These are phyloP conservation scores for Aphrocallistes beatrix DNA, from an alignment of 37 sponge, comb jelly and placozoan genomes.

Conservation along the genomic window DNA sequence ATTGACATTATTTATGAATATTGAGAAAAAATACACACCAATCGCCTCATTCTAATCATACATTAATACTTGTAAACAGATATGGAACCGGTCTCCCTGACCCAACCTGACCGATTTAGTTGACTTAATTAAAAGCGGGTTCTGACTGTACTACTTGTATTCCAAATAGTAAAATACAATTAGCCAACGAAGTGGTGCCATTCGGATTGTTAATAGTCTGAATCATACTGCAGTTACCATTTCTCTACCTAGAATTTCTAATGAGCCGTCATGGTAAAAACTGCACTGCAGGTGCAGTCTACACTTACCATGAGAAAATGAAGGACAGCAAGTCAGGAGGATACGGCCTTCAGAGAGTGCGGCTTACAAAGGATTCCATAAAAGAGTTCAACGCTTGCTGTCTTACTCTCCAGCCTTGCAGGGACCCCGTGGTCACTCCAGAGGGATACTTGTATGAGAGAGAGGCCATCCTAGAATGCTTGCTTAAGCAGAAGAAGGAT, in stretches of 20 bases:
- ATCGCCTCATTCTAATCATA: too few relatives aligned
- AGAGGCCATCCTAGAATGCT: slow-evolving; percentile 75
- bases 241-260: not conserved
- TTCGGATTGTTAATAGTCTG: too few relatives aligned
- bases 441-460: slow-evolving; percentile 88
- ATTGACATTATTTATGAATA: too few relatives aligned
- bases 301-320: slow-evolving; percentile 82
- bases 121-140: too few relatives aligned
- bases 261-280: slow-evolving; percentile 89
- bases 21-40: too few relatives aligned
- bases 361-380: slow-evolving; percentile 7
- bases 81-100: too few relatives aligned
- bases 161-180: too few relatives aligned
- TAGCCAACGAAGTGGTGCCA: too few relatives aligned
- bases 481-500: slow-evolving; percentile 85
- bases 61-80: too few relatives aligned
- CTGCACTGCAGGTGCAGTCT: slow-evolving; percentile 78
- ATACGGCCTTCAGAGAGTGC: not conserved
- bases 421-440: slow-evolving; percentile 74
- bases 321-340: slow-evolving; percentile 39
- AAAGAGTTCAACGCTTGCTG: slow-evolving; percentile 83
- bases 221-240: too few relatives aligned
- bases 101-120: too few relatives aligned
- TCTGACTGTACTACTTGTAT: too few relatives aligned
- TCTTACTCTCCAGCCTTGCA: slow-evolving; percentile 81